Evolutionary conservation across 1,140 invertebrate species (phyloP), one percentile per base, ranked within the genome.

Genomic region (Orchestia grillus): DNA sequence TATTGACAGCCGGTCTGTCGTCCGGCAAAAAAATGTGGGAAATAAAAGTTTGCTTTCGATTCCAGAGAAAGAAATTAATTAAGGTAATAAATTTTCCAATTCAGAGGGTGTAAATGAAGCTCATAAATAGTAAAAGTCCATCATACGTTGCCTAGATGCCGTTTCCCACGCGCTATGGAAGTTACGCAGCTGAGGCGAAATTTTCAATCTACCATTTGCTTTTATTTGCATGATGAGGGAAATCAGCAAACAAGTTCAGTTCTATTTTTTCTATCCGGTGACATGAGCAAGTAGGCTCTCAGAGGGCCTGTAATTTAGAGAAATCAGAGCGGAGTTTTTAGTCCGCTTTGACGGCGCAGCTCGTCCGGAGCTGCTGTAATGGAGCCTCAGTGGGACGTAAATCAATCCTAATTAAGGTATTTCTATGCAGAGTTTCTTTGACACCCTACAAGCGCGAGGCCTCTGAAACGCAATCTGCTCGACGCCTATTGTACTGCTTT

Each of bases 371-470:
- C 88, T 42, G 43, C 43, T 94, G 41, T 94, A 94, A 94, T 94
- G 92, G 92, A 42, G 43, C 44, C 92, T 94, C 92, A 47, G 43
- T 44, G 92, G 88, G 92, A 47, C 92, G 44, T 94, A 94, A 94
- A 94, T 94, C 92, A 94, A 94, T 94, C 92, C 92, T 94, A 94
- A 94, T 94, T 94, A 94, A 45, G 92, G 92, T 94, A 94, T 94
- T 94, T 94, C 92, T 94, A 94, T 94, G 92, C 92, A 47, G 92
- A 94, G 92, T 94, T 44, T 94, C 92, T 94, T 94, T 94, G 92
- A 94, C 92, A 94, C 92, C 92, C 92, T 47, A 94, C 92, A 94
- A 94, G 92, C 47, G 92, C 36, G 88, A 94, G 92, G 92, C 92
- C 92, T 45, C 92, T 45, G 92, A 94, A 94, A 3, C 44, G 92